Evolutionary conservation across 2,888 invertebrate genomes (phyloP), one percentile per base, ranked within the genome.

Genomic region (Caenorhabditis drosophilae): DNA sequence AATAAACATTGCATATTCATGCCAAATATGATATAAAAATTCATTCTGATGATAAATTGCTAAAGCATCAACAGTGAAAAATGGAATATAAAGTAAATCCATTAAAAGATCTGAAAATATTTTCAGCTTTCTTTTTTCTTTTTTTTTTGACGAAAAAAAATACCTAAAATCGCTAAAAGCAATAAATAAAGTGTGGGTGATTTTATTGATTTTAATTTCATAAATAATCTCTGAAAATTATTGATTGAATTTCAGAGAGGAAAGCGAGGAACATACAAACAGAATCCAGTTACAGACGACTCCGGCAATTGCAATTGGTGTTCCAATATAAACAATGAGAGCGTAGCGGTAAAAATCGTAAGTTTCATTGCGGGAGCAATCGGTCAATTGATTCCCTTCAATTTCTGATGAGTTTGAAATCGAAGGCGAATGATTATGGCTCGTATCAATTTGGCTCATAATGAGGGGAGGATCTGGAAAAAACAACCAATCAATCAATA

Each of bases 71-170:
- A 76, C 72, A 1, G 79, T 77, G 63, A 79, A 79, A 34, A 79
- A 75, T 2, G 79, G 79, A n/a, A 79, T 61, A 67, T 79, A 79
- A 45, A 78, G 66, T n/a, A 76, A 59, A 47, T 78, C 78, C 61
- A 79, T 79, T n/a, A 77, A 48, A 2, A 75, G 47, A 54, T 79
- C 79, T 47, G 56, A 23, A 66, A 44, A n/a, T n/a, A n/a, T n/a
- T n/a, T n/a, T n/a, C n/a, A n/a, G n/a, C n/a, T n/a, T n/a, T n/a
- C n/a, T n/a, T n/a, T n/a, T n/a, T n/a, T n/a, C n/a, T n/a, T n/a
- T n/a, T n/a, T n/a, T n/a, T n/a, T n/a, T n/a, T n/a, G n/a, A n/a
- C n/a, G n/a, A n/a, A n/a, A 7, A 22, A 31, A 18, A 44, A 42
- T 42, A 69, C 68, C 71, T 25, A 76, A 53, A 46, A 72, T 61